phyloP scores from a whole-genome alignment of 2,797 vertebrate species.

The Sternarchorhynchus goeldii region DNA sequence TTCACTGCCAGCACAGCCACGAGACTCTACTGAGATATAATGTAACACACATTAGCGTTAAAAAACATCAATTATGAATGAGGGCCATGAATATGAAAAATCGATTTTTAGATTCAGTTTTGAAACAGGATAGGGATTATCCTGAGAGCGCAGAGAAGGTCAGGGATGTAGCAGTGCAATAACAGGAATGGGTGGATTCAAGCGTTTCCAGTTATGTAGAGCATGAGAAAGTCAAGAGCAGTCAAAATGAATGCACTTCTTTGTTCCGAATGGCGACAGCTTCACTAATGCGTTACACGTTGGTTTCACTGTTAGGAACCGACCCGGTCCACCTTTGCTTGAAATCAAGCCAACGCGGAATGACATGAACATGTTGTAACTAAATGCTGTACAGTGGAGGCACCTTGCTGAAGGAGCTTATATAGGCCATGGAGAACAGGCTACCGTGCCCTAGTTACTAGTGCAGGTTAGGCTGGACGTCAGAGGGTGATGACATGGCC shows the following conservation, averaged over 20 bases:
- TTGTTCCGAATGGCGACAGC: constrained; percentile 4
- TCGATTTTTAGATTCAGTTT: constrained; percentile 53
- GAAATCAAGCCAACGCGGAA: constrained; percentile 16
- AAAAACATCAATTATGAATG: constrained; percentile 59
- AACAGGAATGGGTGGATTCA: constrained; percentile 46
- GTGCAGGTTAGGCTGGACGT: constrained; percentile 51
- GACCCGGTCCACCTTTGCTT: neutral
- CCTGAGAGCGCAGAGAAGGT: constrained; percentile 49
- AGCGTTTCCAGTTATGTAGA: constrained; percentile 17
- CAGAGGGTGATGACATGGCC: constrained; percentile 56
- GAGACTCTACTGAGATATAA: constrained; percentile 35
- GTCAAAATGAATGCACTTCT: constrained; percentile 4
- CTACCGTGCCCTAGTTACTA: constrained; percentile 40
- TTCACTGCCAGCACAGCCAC: constrained; percentile 30
- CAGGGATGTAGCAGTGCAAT: constrained; percentile 53
- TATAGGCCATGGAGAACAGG: constrained; percentile 32
- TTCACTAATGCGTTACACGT: constrained; percentile 1
- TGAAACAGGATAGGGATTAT: constrained; percentile 47
- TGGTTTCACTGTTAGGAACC: constrained; percentile 18
- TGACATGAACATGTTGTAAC: neutral
- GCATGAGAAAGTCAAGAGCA: constrained; percentile 19
- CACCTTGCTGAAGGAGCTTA: constrained; percentile 25
- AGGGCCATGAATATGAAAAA: constrained; percentile 39
- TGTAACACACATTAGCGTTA: constrained; percentile 36
- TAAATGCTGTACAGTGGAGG: constrained; percentile 16